Conservation (phyloP, 2,797 vertebrate genomes). For the Rhynchotus rufescens region DNA sequence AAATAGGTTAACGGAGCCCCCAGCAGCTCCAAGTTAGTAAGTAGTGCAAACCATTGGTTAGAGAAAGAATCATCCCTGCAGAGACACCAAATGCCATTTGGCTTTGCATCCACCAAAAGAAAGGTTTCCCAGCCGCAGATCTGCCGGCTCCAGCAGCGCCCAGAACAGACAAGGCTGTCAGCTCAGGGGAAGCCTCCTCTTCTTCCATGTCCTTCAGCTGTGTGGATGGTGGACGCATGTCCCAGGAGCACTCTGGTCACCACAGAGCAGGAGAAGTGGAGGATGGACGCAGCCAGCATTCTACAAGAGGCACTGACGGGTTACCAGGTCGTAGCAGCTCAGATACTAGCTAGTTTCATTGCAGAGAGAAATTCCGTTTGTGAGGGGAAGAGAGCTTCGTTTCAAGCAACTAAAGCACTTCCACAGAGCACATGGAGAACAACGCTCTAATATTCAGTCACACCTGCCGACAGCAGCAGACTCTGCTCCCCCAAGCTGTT, state of each 20-base stretch:
- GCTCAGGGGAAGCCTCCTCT: background rate
- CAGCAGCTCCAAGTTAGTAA: slow-evolving; percentile 50
- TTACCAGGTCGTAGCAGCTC: slow-evolving; percentile 48
- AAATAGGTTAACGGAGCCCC: slow-evolving; percentile 50
- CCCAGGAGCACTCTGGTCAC: background rate
- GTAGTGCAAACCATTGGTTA: slow-evolving; percentile 68
- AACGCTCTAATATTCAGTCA: background rate
- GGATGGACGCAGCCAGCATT: background rate
- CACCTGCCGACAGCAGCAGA: background rate
- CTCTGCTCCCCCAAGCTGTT: background rate
- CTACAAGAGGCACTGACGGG: slow-evolving; percentile 64
- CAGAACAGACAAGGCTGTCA: background rate
- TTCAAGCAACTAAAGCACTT: background rate
- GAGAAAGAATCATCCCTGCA: slow-evolving; percentile 65
- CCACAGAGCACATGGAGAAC: background rate
- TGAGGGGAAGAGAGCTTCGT: background rate
- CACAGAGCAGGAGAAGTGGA: background rate
- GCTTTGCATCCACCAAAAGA: slow-evolving; percentile 20
- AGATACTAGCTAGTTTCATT: background rate
- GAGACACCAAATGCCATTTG: background rate
- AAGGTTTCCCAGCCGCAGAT: background rate
- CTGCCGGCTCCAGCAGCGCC: background rate
- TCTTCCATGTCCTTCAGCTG: slow-evolving; percentile 7
- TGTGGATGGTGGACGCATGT: background rate
- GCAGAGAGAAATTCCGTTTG: background rate